Evolutionary conservation across 2,797 vertebrate species (phyloP), one percentile per base, ranked within the genome.

Genomic region (Paguma larvata): DNA sequence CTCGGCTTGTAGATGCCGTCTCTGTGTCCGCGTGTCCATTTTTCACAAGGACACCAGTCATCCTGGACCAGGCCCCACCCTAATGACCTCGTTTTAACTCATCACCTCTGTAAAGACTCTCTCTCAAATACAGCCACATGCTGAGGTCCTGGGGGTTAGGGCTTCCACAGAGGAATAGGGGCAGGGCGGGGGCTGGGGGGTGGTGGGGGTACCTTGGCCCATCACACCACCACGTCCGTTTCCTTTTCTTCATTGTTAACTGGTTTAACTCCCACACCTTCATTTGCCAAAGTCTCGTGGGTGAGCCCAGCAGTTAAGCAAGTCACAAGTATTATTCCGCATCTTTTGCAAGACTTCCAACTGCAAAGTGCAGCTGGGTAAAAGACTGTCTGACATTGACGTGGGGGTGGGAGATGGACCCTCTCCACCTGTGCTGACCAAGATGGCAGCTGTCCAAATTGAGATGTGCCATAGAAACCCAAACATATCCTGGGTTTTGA

Each of bases 1-100:
- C 67, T 38, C n/a, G 46, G 30, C 78, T 9, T 48, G 4, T 4
- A 7, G 56, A 30, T 0, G 53, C 21, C 1, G 0, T 59, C 3
- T 46, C 72, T 30, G 32, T 41, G 83, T 75, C 63, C 19, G 0
- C 21, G 9, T 34, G 19, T n/a, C 21, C 32, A 18, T 44, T 68
- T 79, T 44, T 30, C 34, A 13, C 8, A n/a, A 53, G 56, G 34
- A 72, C 38, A 67, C 21, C 9, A 6, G 34, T 19, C n/a, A 0
- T 25, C 16, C 25, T 27, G 73, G 65, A 30, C 2, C 3, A 14
- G 13, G n/a, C 21, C 32, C 23, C 44, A 11, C 16, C 14, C 32
- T 21, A n/a, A 27, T 1, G 73, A 48, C 12, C 15, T n/a, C n/a
- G 5, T 62, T 56, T 87, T 25, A 27, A 25, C 51, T n/a, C 4